phyloP scores from a whole-genome alignment of 2,797 vertebrate species.

The Pterois miles region DNA sequence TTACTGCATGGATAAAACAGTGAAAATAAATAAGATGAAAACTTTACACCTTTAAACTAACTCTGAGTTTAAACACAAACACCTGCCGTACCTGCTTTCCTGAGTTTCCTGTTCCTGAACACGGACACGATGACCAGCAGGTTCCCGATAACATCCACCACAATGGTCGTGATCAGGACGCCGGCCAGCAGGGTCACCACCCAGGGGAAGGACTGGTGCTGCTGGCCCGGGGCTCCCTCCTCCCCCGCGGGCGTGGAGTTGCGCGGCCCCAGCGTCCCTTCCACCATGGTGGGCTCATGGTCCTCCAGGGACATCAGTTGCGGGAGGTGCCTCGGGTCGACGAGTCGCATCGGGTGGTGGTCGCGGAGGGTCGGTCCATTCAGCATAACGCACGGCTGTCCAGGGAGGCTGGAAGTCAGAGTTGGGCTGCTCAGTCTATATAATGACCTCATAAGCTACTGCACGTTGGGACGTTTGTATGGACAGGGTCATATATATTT shows the following conservation, averaged over 20 bases:
- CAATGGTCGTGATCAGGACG: slow-evolving; percentile 86
- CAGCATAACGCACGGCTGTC: slow-evolving; percentile 47
- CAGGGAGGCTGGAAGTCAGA: neutral
- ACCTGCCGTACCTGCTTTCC: slow-evolving; percentile 82
- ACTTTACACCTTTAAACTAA: neutral
- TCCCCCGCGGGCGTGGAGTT: slow-evolving; percentile 56
- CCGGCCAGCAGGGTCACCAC: slow-evolving; percentile 79
- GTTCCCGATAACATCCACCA: slow-evolving; percentile 87
- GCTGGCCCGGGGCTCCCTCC: slow-evolving; percentile 59
- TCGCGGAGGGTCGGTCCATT: slow-evolving; percentile 42
- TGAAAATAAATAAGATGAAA: neutral
- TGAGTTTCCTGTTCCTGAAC: slow-evolving; percentile 88
- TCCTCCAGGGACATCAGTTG: slow-evolving; percentile 77
- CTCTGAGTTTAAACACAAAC: neutral
- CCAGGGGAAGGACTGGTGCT: slow-evolving; percentile 79
- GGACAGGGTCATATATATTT: too few relatives aligned
- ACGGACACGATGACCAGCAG: slow-evolving; percentile 89
- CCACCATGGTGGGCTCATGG: slow-evolving; percentile 57
- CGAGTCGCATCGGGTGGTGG: slow-evolving; percentile 61
- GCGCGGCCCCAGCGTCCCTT: slow-evolving; percentile 59
- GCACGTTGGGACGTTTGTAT: too few relatives aligned
- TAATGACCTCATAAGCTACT: too few relatives aligned
- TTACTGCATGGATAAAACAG: neutral
- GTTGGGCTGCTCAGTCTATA: neutral
- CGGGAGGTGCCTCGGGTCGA: slow-evolving; percentile 67